Evolutionary conservation across 2,888 invertebrate genomes (phyloP).

Genomic region (Eugnorisma glareosa): DNA sequence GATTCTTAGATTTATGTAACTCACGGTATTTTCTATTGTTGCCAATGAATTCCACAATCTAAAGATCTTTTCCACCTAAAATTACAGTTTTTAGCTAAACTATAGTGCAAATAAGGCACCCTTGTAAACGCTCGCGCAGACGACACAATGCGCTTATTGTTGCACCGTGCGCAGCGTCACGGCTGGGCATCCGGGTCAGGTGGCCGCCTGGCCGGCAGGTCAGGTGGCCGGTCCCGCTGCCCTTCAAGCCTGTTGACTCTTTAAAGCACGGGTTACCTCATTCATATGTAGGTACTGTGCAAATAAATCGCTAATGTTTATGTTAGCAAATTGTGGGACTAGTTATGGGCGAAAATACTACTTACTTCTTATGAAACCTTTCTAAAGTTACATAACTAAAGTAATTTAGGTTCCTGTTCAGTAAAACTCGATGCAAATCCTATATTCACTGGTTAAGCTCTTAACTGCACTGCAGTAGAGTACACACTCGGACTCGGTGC

Average conservation of each 20-base stretch:
- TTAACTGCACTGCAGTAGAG: too few species aligned
- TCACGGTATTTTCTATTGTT: neutral
- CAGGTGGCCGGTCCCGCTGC: conserved; percentile 24
- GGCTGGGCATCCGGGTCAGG: conserved; percentile 29
- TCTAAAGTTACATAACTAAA: neutral
- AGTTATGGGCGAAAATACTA: neutral
- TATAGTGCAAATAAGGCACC: neutral
- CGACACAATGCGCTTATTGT: conserved; percentile 53
- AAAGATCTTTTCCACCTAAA: neutral
- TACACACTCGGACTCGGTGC: too few species aligned
- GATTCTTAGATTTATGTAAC: neutral
- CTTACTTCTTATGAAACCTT: neutral
- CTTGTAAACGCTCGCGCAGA: conserved; percentile 15
- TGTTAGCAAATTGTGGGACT: neutral
- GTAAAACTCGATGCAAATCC: neutral
- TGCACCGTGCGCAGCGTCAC: conserved; percentile 39
- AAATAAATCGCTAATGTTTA: neutral
- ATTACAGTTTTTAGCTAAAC: neutral
- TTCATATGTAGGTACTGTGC: neutral
- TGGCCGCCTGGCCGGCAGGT: conserved; percentile 21
- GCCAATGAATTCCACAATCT: conserved; percentile 1
- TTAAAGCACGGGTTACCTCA: conserved; percentile 6
- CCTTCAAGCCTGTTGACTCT: conserved; percentile 59
- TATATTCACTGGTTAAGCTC: neutral
- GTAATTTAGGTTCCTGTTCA: neutral